phyloP scores from a whole-genome alignment of 2,888 invertebrate genomes.

The Epistrophe eligans region DNA sequence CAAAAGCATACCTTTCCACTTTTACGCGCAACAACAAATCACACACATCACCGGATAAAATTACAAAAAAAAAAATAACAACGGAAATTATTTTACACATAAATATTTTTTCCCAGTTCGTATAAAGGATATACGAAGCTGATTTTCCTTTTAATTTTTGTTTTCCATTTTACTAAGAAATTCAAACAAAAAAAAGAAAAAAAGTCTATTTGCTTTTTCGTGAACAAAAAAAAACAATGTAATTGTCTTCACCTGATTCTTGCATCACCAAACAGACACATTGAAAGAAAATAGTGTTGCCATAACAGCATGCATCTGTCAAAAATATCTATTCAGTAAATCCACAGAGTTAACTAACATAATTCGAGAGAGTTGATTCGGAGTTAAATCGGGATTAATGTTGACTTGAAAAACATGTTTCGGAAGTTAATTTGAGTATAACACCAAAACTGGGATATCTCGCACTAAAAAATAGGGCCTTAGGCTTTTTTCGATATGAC shows the following conservation, averaged over 20 bases:
- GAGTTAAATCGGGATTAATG: no score
- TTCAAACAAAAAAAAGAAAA: neutral
- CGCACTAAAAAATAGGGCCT: no score
- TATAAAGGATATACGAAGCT: constrained; percentile 25
- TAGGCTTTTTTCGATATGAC: no score
- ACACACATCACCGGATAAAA: constrained; percentile 10
- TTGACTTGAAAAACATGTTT: no score
- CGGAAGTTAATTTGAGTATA: no score
- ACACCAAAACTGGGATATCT: no score
- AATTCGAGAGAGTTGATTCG: no score
- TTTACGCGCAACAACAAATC: constrained; percentile 41
- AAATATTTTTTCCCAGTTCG: neutral
- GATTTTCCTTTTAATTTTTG: constrained; percentile 23
- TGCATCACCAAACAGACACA: neutral
- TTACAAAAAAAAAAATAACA: neutral
- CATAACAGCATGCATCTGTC: no score
- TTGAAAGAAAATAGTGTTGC: neutral
- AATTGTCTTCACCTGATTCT: constrained; percentile 32
- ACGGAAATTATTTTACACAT: constrained; percentile 27
- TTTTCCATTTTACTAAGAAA: neutral
- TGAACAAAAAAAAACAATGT: neutral
- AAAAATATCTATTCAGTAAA: no score
- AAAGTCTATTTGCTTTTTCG: neutral
- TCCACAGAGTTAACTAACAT: no score
- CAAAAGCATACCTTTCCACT: constrained; percentile 4